These are phyloP conservation scores for Chrysocyon brachyurus DNA, from an alignment of 2,797 vertebrate genomes.

Conservation along the genomic window DNA sequence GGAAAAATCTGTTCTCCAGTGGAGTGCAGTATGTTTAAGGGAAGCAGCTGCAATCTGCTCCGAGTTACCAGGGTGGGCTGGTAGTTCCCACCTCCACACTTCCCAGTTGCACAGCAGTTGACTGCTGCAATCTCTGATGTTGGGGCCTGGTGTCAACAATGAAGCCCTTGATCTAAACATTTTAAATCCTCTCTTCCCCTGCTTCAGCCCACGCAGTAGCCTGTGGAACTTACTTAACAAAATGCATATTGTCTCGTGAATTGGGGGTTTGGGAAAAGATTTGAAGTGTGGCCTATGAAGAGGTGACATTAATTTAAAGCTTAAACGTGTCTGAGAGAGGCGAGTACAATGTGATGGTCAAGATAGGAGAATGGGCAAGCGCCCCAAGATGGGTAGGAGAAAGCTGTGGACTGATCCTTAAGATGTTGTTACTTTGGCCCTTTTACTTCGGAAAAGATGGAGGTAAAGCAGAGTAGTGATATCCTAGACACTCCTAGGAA, in stretches of 20 bases:
- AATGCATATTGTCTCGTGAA: background rate
- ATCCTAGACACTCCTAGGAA: background rate
- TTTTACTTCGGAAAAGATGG: background rate
- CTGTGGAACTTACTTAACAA: background rate
- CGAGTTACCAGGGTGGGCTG: slow-evolving; percentile 1
- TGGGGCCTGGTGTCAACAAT: background rate
- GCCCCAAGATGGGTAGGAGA: background rate
- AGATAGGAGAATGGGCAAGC: background rate
- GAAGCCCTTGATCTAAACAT: slow-evolving; percentile 1
- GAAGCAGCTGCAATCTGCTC: slow-evolving; percentile 45
- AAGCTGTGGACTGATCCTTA: fast-evolving
- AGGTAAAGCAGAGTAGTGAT: background rate
- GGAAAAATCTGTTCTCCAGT: slow-evolving; percentile 20
- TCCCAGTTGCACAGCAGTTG: too few species aligned
- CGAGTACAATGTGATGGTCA: background rate
- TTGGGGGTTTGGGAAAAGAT: background rate
- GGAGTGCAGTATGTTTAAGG: fast-evolving
- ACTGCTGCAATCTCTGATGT: background rate
- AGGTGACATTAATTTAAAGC: background rate
- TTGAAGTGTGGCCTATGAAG: background rate
- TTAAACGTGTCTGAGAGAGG: fast-evolving
- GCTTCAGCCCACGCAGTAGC: background rate
- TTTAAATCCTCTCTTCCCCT: background rate
- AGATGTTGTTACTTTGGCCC: background rate
- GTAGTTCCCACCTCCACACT: background rate